Conservation (phyloP, 2,113 vertebrate species). For the Acrocephalus arundinaceus region DNA sequence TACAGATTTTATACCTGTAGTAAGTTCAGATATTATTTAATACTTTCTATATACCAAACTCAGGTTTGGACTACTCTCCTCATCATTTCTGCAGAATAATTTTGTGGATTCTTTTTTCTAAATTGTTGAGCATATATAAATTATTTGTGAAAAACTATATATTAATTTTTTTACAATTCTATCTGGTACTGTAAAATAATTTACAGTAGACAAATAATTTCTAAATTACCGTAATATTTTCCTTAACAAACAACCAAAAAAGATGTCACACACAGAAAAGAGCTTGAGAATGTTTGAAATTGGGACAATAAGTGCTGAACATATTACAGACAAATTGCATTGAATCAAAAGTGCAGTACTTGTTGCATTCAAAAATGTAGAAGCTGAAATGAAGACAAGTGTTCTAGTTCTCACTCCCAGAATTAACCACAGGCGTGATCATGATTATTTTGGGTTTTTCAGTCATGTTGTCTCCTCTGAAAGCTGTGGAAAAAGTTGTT, state of each 20-base stretch:
- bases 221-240: not conserved
- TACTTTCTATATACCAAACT: not conserved
- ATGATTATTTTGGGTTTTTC: not conserved
- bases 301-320: not conserved
- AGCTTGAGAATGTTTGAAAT: not conserved
- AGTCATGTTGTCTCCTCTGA: not conserved
- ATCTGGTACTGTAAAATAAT: not conserved
- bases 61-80: not conserved
- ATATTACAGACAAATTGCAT: not conserved
- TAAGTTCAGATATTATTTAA: not conserved
- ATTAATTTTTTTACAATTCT: not conserved
- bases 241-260: accelerated
- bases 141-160: not conserved
- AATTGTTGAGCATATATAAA: not conserved
- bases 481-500: not conserved
- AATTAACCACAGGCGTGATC: not conserved
- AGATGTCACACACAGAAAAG: not conserved
- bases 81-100: not conserved
- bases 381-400: not conserved
- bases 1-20: not conserved
- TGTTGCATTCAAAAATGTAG: not conserved
- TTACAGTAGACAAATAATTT: not conserved
- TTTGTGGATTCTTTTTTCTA: not conserved
- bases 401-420: not conserved
- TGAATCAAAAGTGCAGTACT: not conserved